Evolutionary conservation across 2,888 invertebrate species (phyloP).

Genomic region (Parnassius apollo): DNA sequence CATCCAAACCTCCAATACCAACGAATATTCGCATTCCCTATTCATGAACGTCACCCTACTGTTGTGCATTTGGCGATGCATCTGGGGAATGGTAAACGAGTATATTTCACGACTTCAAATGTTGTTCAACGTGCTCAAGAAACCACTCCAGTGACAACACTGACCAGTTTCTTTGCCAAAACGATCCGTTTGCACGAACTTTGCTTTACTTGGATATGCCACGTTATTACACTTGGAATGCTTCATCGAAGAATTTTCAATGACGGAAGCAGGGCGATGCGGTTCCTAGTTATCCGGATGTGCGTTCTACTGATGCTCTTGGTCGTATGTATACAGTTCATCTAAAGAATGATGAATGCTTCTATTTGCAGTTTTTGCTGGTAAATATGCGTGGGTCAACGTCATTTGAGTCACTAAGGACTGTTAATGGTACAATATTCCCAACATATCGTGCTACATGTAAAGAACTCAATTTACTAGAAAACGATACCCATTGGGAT

Average conservation of each 20-base stretch:
- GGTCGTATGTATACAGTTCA: too few relatives aligned
- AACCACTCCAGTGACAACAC: constrained; percentile 34
- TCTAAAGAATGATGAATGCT: too few relatives aligned
- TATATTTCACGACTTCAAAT: constrained; percentile 34
- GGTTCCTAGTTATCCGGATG: too few relatives aligned
- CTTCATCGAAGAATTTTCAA: too few relatives aligned
- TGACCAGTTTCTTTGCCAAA: constrained; percentile 32
- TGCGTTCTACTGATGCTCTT: too few relatives aligned
- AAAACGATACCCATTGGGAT: too few relatives aligned
- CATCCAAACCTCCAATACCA: constrained; percentile 28
- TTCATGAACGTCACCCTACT: constrained; percentile 41
- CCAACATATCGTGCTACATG: too few relatives aligned
- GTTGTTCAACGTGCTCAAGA: constrained; percentile 30
- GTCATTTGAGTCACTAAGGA: constrained; percentile 33
- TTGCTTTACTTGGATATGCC: constrained; percentile 28
- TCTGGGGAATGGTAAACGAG: constrained; percentile 31
- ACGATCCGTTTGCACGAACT: constrained; percentile 30
- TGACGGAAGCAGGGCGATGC: too few relatives aligned
- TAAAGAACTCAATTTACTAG: too few relatives aligned
- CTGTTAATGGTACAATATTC: constrained; percentile 31
- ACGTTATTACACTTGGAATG: too few relatives aligned
- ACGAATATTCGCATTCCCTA: constrained; percentile 31
- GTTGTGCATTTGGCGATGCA: constrained; percentile 38
- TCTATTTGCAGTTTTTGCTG: constrained; percentile 2
- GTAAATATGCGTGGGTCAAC: constrained; percentile 35